Evolutionary conservation across 2,797 vertebrate species (phyloP), one percentile per base, ranked within the genome.

Genomic region (Darevskia nairensis): DNA sequence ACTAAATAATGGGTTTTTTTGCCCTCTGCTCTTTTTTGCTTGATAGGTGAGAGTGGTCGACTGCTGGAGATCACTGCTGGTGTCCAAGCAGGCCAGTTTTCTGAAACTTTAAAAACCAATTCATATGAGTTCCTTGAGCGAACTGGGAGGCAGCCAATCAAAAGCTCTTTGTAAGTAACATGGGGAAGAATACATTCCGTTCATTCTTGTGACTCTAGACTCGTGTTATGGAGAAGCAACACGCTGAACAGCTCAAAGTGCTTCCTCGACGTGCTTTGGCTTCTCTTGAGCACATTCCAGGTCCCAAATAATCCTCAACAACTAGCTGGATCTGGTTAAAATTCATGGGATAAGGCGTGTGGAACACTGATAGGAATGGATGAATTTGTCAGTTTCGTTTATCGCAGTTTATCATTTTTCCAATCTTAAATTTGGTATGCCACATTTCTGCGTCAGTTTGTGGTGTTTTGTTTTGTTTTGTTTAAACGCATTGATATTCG

Each of bases 141-240:
- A 75, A 89, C 89, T 7, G 84, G 72, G 84, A 94, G 91, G 90
- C 80, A 75, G 3, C 32, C 84, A 72, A 82, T 95, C 78, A 92
- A 92, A 91, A 97, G 95, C 8, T 92, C 96, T 1, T 93, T 95
- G 95, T 97, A 96, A 83, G 96, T 96, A 74, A 0, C 3, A 1
- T 55, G n/a, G 27, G 41, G 69, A 83, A 41, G 41, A 83, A 25
- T 39, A 8, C 7, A 39, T 29, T 90, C 87, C 3, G 8, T 66
- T 75, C 3, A 66, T 0, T 79, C 2, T 88, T 88, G 29, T 50
- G 27, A 13, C 32, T 41, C 71, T 9, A 29, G 69, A 87, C 66
- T 9, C 55, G 6, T 15, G 23, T 29, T 78, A 78, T 50, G 80
- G 5, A 68, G 61, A 27, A 72, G 7, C 29, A 59, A 29, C 78